phyloP scores from a whole-genome alignment of 2,888 invertebrate species.

The Platycnemis pennipes region DNA sequence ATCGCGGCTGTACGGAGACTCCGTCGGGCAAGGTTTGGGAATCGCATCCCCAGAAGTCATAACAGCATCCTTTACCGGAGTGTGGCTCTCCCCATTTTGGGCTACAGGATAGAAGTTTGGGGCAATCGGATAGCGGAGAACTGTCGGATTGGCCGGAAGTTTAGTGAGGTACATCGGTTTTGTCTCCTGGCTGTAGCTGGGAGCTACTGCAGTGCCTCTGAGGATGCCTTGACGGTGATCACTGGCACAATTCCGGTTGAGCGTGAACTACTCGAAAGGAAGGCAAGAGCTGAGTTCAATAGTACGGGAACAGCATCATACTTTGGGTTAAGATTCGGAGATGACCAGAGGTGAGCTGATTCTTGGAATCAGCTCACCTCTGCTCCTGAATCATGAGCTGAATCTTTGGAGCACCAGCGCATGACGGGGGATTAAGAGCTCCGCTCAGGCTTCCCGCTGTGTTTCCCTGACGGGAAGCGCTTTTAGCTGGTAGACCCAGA shows the following conservation, averaged over 20 bases:
- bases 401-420: no score
- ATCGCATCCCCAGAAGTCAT: no score
- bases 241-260: not conserved
- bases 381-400: no score
- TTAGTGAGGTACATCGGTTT: not conserved
- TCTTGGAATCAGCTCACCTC: no score
- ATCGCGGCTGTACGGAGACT: no score
- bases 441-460: not conserved
- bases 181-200: not conserved
- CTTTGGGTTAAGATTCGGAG: not conserved
- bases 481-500: no score
- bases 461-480: not conserved
- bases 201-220: not conserved
- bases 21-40: no score
- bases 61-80: not conserved
- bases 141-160: not conserved
- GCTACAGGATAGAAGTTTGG: not conserved
- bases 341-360: no score
- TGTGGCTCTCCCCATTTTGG: not conserved
- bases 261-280: not conserved
- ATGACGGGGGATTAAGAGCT: not conserved
- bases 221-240: not conserved
- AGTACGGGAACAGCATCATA: not conserved
- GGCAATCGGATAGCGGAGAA: not conserved
- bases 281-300: not conserved